Evolutionary conservation across 2,888 invertebrate genomes (phyloP), one percentile per base, ranked within the genome.

Genomic region (Imbricaverruca yamaguchii): DNA sequence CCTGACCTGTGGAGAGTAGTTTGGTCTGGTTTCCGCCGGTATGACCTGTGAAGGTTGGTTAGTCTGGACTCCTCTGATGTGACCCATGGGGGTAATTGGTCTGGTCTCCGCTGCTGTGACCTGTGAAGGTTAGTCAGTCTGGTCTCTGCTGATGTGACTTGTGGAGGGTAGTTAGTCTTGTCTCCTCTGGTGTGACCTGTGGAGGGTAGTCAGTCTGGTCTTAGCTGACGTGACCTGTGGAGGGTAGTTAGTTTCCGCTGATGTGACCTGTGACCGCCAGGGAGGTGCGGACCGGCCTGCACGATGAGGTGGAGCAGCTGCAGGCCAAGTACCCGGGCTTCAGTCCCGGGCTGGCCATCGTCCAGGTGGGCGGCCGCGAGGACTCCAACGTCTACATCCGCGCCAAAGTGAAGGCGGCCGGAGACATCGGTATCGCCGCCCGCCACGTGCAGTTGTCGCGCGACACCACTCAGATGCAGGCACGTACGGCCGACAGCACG

Each of bases 301-400:
- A 9, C 9, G 15, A 7, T 3, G 74, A 74, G 53, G 74, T 74
- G 53, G 23, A 25, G 18, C 18, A 74, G 74, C 74, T 74, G 74
- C 74, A 53, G 74, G 13, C 39, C 21, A 39, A 53, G 18, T 74
- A 74, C 53, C 74, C 74, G 8, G 82, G 59, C n/a, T 84, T 84
- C 80, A 78, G 67, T 18, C 89, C 90, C 25, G 92, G 93, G 21
- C 89, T 98, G 84, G 94, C 96, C 53, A 97, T 98, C 86, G 94
- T 98, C 39, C 89, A 98, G 91, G 98, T 99, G 83, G 99, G 99
- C 18, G 93, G 93, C 2, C 91, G 98, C 0, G 96, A 96, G 87
- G 98, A 99, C 88, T 98, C 98, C 78, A 98, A 98, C 89, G 97
- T 98, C 10, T 99, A 99, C 89, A 98, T 99, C 86, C 90, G 95